phyloP scores from a whole-genome alignment of 2,113 vertebrate genomes.

The Triplophysa dalaica region DNA sequence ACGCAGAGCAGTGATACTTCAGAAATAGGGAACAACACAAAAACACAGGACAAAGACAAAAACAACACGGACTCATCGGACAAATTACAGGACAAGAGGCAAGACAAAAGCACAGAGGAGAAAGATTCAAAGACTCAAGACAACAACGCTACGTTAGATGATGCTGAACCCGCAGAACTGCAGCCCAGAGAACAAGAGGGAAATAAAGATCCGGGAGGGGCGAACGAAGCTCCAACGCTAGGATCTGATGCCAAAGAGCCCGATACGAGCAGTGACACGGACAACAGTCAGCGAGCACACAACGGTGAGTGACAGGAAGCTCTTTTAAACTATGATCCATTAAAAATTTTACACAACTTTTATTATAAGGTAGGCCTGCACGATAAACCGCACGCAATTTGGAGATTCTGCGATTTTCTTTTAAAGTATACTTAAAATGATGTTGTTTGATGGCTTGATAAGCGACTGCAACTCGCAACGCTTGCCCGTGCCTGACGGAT shows the following conservation, averaged over 20 bases:
- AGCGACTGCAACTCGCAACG: too few relatives aligned
- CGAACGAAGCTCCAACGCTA: slow-evolving; percentile 17
- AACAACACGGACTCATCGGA: slow-evolving; percentile 27
- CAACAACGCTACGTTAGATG: slow-evolving; percentile 51
- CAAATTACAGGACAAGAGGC: slow-evolving; percentile 48
- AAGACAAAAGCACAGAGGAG: slow-evolving; percentile 55
- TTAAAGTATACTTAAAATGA: too few relatives aligned
- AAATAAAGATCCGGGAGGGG: slow-evolving; percentile 48
- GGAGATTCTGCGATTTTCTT: too few relatives aligned
- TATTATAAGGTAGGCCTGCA: too few relatives aligned
- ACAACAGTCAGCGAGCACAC: slow-evolving; percentile 64
- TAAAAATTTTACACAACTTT: too few relatives aligned
- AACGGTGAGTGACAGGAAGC: slow-evolving; percentile 63
- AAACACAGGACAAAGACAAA: slow-evolving; percentile 51
- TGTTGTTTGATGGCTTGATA: too few relatives aligned
- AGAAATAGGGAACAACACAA: neutral
- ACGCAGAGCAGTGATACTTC: slow-evolving; percentile 49
- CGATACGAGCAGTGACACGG: slow-evolving; percentile 22
- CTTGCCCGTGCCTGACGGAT: too few relatives aligned
- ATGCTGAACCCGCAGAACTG: slow-evolving; percentile 41
- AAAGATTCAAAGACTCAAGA: slow-evolving; percentile 53
- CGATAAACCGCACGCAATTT: too few relatives aligned
- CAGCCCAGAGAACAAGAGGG: slow-evolving; percentile 54
- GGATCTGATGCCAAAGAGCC: slow-evolving; percentile 36
- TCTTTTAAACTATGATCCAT: too few relatives aligned